These are phyloP conservation scores for Pocillopora verrucosa DNA, from an alignment of 64 coral and sea anemone species.

Conservation along the genomic window DNA sequence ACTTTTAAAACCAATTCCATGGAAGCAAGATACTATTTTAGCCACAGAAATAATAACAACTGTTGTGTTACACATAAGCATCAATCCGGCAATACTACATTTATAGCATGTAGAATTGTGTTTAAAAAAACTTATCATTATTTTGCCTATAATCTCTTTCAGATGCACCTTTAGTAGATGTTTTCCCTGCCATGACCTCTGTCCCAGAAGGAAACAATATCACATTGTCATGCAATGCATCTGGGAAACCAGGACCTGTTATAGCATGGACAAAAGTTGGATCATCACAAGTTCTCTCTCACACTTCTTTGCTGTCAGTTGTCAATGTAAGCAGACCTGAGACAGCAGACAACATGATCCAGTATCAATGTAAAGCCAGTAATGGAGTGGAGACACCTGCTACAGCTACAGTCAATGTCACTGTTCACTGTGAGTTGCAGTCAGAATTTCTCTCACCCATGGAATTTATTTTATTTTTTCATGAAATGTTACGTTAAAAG, in stretches of 20 bases:
- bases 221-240: background rate
- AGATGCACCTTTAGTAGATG: background rate
- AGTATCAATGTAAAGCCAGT: background rate
- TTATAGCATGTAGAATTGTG: too few species aligned
- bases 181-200: background rate
- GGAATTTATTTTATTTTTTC: too few species aligned
- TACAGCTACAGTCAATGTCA: background rate
- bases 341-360: background rate
- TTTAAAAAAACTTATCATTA: background rate
- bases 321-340: constrained; percentile 1
- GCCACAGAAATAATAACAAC: too few species aligned
- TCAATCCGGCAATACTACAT: too few species aligned
- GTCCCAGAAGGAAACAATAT: background rate
- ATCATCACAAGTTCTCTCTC: background rate
- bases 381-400: background rate
- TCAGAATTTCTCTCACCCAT: too few species aligned
- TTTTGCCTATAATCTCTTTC: background rate
- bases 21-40: too few species aligned
- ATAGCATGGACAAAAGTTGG: background rate
- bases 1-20: too few species aligned
- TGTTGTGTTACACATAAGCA: too few species aligned
- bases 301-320: background rate
- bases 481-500: too few species aligned
- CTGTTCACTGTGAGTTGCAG: background rate
- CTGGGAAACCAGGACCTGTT: background rate